Conservation (phyloP, 2,888 invertebrate genomes). For the Polydrusus cervinus region DNA sequence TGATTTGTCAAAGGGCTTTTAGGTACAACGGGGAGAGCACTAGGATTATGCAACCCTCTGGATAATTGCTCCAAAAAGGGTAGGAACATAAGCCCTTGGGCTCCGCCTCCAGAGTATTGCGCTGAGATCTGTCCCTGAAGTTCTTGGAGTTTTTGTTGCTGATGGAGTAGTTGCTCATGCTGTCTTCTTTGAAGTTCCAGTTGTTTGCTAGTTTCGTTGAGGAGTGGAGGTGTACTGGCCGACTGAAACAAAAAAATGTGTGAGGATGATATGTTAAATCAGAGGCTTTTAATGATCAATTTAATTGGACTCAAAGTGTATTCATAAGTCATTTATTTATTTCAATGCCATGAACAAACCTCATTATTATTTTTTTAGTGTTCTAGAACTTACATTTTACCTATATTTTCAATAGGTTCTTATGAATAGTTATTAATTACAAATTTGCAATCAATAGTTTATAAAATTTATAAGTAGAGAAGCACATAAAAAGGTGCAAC, state of each 20-base stretch:
- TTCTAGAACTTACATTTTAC: too few species aligned
- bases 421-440: too few species aligned
- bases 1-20: conserved; percentile 68
- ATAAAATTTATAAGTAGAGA: not conserved
- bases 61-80: conserved; percentile 81
- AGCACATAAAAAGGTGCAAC: not conserved
- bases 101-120: conserved; percentile 70
- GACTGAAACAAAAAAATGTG: conserved; percentile 55
- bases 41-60: conserved; percentile 66
- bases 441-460: too few species aligned
- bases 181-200: conserved; percentile 82
- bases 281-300: too few species aligned
- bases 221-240: conserved; percentile 66
- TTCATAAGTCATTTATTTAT: too few species aligned
- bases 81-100: conserved; percentile 78
- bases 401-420: too few species aligned
- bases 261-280: not conserved
- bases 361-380: too few species aligned
- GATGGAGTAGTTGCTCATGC: conserved; percentile 74
- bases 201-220: conserved; percentile 77
- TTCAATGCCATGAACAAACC: too few species aligned
- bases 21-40: conserved; percentile 64
- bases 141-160: conserved; percentile 77
- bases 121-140: conserved; percentile 76
- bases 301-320: too few species aligned